A percentile compares a stretch with the other conserved stretches of the same genome.
phyloP scores from a whole-genome alignment of 2,113 vertebrate species.

The Nibea coibor region DNA sequence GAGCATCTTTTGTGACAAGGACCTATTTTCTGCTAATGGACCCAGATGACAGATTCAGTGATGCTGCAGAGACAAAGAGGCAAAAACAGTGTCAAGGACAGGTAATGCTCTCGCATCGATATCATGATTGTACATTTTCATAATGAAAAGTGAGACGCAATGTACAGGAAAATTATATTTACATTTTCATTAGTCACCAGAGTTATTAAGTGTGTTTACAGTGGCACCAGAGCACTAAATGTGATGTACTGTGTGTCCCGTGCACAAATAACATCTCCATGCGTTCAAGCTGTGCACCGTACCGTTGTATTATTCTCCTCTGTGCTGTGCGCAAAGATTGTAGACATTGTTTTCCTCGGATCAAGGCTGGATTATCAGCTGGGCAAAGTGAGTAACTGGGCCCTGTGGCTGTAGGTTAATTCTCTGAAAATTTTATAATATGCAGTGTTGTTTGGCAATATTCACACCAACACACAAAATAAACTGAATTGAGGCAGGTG shows the following conservation, averaged over 20 bases:
- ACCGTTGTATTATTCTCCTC: neutral
- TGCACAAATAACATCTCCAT: neutral
- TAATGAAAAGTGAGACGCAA: conserved; percentile 8
- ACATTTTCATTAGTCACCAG: neutral
- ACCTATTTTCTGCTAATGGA: conserved; percentile 15
- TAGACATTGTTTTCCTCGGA: conserved; percentile 10
- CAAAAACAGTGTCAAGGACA: conserved; percentile 13
- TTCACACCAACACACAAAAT: neutral
- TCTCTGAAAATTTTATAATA: conserved; percentile 3
- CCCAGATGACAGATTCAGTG: neutral
- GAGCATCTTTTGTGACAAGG: conserved; percentile 15
- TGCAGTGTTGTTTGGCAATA: neutral
- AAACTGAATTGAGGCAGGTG: neutral
- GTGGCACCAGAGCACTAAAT: conserved; percentile 19
- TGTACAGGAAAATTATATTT: conserved; percentile 9
- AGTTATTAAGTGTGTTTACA: conserved; percentile 16
- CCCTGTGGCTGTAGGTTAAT: neutral
- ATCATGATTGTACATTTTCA: conserved; percentile 16
- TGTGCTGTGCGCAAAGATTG: conserved; percentile 12
- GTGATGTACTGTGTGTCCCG: conserved; percentile 31
- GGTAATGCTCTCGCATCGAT: neutral
- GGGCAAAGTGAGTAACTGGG: neutral
- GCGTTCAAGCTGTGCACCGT: neutral
- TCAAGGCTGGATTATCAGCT: conserved; percentile 8
- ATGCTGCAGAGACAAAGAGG: neutral